Evolutionary conservation across 2,888 invertebrate genomes (phyloP).

Genomic region (Hirtodrosophila alboralis): DNA sequence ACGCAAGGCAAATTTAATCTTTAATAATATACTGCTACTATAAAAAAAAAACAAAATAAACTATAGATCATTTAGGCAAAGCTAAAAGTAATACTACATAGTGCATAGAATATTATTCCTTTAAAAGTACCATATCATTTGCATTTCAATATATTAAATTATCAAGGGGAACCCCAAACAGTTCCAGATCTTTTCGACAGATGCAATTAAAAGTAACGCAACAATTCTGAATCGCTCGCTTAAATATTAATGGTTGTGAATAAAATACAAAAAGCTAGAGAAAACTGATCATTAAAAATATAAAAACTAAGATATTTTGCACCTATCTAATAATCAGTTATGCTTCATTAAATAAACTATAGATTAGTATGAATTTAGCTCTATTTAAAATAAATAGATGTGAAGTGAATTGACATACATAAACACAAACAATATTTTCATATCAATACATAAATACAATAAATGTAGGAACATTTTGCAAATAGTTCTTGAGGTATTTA

Average conservation of each 20-base stretch:
- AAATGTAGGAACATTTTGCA: constrained; percentile 10
- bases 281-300: constrained; percentile 5
- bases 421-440: constrained; percentile 29
- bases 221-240: constrained; percentile 81
- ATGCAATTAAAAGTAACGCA: constrained; percentile 25
- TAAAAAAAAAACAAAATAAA: constrained; percentile 3
- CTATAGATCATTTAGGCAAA: constrained; percentile 12
- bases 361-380: constrained; percentile 21
- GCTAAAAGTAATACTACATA: constrained; percentile 11
- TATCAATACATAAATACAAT: constrained; percentile 27
- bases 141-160: constrained; percentile 31
- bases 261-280: constrained; percentile 11
- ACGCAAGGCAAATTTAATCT: not conserved
- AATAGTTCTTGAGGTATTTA: not conserved
- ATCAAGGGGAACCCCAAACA: not conserved
- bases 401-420: not conserved
- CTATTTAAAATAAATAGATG: constrained; percentile 3
- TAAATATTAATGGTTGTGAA: constrained; percentile 83
- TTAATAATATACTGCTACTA: constrained; percentile 3
- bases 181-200: constrained; percentile 15
- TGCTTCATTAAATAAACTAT: constrained; percentile 24
- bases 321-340: constrained; percentile 16
- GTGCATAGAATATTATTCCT: constrained; percentile 17
- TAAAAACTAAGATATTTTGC: constrained; percentile 3
- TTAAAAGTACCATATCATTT: constrained; percentile 54